Percentiles rank a stretch among this genome's conserved stretches.
Conservation (phyloP, 2,888 invertebrate genomes). For the Dorcus parallelipipedus region DNA sequence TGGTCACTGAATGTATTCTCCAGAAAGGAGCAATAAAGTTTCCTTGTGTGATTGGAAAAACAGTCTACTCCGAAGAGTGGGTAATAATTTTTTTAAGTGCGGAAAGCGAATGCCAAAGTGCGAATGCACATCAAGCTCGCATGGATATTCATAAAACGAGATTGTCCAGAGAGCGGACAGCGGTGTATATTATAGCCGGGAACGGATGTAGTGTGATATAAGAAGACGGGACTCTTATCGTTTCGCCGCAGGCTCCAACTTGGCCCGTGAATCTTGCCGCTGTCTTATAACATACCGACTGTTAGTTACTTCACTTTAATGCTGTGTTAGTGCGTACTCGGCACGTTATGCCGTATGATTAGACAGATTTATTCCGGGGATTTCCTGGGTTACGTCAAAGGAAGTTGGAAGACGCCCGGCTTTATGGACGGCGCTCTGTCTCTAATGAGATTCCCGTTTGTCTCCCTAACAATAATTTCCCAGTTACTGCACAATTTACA, state of each 20-base stretch:
- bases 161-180: slow-evolving; percentile 21
- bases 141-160: slow-evolving; percentile 30
- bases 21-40: too few relatives aligned
- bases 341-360: slow-evolving; percentile 48
- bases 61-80: slow-evolving; percentile 12
- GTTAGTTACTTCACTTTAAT: slow-evolving; percentile 42
- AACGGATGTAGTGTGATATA: slow-evolving; percentile 22
- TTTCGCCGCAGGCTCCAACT: slow-evolving; percentile 29
- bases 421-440: slow-evolving; percentile 31
- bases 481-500: slow-evolving; percentile 40
- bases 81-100: too few relatives aligned
- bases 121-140: slow-evolving; percentile 12
- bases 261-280: slow-evolving; percentile 29
- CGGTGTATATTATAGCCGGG: slow-evolving; percentile 21
- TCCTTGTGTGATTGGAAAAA: too few relatives aligned
- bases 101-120: too few relatives aligned
- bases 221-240: slow-evolving; percentile 29
- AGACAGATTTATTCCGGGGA: slow-evolving; percentile 47
- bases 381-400: slow-evolving; percentile 45
- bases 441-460: slow-evolving; percentile 43
- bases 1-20: too few relatives aligned
- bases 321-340: slow-evolving; percentile 47
- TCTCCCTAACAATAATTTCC: slow-evolving; percentile 40
- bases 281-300: slow-evolving; percentile 35
- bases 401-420: slow-evolving; percentile 35